Base-by-base conservation (phyloP, 2,888 invertebrate species). In the Drosophila heteroneura region DNA sequence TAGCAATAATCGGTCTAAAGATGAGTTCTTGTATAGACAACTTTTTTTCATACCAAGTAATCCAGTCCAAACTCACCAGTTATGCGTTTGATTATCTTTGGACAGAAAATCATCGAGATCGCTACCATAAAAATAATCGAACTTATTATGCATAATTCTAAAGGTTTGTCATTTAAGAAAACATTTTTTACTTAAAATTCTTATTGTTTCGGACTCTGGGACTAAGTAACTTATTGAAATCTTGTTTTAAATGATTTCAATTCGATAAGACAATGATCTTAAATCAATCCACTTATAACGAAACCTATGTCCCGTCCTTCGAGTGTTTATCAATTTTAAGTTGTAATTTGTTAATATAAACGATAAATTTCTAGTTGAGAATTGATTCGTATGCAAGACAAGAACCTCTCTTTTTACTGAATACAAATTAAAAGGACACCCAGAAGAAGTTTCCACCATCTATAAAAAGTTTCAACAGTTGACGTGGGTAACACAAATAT, bases 401-500 rank as follows among this genome's bases (percentile, higher is more conserved):
- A 57, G 39, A 57, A 30, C 5, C 39, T 39, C 28, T 22, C 54
- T 6, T 56, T 37, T 56, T 12, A 33, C 56, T 12, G 32, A 12
- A 14, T 28, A 57, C 28, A 57, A 57, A 57, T 39, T 39, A 39
- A 57, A 57, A 28, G 9, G n/a, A 12, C 5, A 16, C 28, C 14
- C 39, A 30, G 16, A 30, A 30, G 39, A 30, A 39, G 39, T 57
- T 57, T 57, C 30, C 28, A 39, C 7, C 28, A n/a, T 39, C 39
- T 26, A 28, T 49, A 64, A 68, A 37, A 37, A 49, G n/a, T 16
- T 49, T 35, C 30, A 10, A 26, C n/a, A 22, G 39, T 39, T 33
- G 61, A 61, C 61, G 52, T 61, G 28, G 33, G 37, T 30, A 52
- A 37, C 16, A 52, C 22, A 61, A 52, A 39, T 52, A 49, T 39